Percentiles rank a stretch among this genome's conserved stretches.
Evolutionary conservation across 2,797 vertebrate species (phyloP).

Genomic region (Otus scops): DNA sequence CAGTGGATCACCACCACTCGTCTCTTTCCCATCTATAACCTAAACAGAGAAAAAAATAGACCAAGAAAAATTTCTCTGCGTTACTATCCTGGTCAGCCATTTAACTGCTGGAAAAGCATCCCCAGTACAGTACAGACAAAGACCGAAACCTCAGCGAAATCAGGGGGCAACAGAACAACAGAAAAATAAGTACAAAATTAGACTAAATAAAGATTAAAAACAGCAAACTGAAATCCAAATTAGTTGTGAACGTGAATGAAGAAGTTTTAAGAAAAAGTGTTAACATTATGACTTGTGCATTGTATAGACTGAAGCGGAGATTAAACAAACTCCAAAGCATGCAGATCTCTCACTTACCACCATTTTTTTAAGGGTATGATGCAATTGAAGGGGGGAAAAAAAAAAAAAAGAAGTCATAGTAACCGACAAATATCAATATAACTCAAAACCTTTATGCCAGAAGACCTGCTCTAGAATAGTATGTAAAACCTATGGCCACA

Average conservation of each 20-base stretch:
- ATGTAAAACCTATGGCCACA: background rate
- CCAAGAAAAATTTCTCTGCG: background rate
- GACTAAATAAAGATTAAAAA: conserved; percentile 76
- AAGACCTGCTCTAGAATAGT: background rate
- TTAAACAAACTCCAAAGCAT: conserved; percentile 92
- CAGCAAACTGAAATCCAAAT: conserved; percentile 84
- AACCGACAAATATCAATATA: conserved; percentile 84
- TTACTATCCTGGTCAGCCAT: background rate
- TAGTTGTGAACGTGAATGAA: conserved; percentile 84
- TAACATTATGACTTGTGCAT: conserved; percentile 83
- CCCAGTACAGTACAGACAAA: conserved; percentile 65
- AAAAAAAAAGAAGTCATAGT: conserved; percentile 91
- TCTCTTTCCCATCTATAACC: background rate
- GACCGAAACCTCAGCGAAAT: conserved; percentile 65
- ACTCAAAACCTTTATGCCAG: conserved; percentile 70
- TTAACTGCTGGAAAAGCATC: conserved; percentile 27
- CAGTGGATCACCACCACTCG: background rate
- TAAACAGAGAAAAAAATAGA: background rate
- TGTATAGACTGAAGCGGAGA: conserved; percentile 86
- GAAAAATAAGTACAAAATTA: conserved; percentile 70
- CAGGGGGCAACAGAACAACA: conserved; percentile 74
- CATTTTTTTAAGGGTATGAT: conserved; percentile 90
- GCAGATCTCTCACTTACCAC: conserved; percentile 98
- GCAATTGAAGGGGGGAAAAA: conserved; percentile 88
- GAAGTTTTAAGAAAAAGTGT: conserved; percentile 76